Evolutionary conservation across 2,113 vertebrate species (phyloP).

Genomic region (Forbesichthys papilliferus): DNA sequence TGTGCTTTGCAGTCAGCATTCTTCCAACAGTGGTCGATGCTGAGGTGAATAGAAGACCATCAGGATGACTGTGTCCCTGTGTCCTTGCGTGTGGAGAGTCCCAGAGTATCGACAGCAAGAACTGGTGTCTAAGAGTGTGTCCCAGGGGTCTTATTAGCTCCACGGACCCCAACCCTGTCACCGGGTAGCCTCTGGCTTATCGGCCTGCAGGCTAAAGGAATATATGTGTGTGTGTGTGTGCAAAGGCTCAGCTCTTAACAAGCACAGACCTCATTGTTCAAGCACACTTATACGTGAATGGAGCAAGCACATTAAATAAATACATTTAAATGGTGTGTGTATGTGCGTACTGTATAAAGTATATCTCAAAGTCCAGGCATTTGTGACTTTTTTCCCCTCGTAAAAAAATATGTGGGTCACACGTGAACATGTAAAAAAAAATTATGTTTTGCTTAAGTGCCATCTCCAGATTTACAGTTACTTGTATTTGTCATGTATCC

Average conservation of each 20-base stretch:
- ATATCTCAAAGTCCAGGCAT: no score
- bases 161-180: constrained; percentile 47
- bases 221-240: constrained; percentile 34
- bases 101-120: constrained; percentile 16
- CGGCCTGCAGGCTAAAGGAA: constrained; percentile 46
- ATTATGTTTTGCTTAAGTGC: no score
- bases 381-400: no score
- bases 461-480: no score
- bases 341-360: no score
- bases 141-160: constrained; percentile 67
- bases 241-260: constrained; percentile 10
- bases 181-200: constrained; percentile 28
- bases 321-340: no score
- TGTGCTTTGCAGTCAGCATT: constrained; percentile 17
- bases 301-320: neutral
- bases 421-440: no score
- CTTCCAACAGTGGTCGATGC: constrained; percentile 24
- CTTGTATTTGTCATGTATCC: neutral
- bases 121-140: constrained; percentile 17
- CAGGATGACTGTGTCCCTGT: neutral
- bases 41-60: neutral
- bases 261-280: neutral
- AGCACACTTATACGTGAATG: constrained; percentile 1
- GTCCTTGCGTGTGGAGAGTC: constrained; percentile 3
- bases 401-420: no score